Base-by-base conservation (phyloP, 2,888 invertebrate species). In the Galerucella calmariensis region DNA sequence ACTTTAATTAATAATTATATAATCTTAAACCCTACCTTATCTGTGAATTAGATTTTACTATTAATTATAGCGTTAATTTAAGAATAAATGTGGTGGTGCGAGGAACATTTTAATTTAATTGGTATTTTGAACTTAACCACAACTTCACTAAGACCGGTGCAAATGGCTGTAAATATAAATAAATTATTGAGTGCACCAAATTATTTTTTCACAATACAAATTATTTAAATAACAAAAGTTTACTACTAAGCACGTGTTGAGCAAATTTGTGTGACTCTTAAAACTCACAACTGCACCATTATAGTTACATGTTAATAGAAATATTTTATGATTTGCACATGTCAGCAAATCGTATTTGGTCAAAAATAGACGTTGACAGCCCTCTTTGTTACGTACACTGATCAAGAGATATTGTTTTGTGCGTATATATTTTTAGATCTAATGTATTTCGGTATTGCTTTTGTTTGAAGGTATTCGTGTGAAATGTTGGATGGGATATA, bases 251-350 rank as follows among this genome's bases (percentile, higher is more conserved):
- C 63, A 65, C 63, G 63, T 65, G 63, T 46, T 2, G 2, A 65
- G 44, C 11, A 46, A 65, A 65, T 67, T 58, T 11, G 67, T 58
- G 67, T 67, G 67, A 56, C 67, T 44, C 51, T 56, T 58, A 8
- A 56, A 56, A 58, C 56, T 27, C 58, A 58, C 58, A 53, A 56
- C 41, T 14, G 16, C 44, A 67, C 53, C 56, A 67, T 53, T 65
- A 56, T 58, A 41, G 53, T 58, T 24, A 67, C 53, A 67, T 67
- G 67, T 67, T 67, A 67, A 58, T 67, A 67, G 67, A 44, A 67
- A 67, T 56, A 56, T 44, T 56, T 67, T 56, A 67, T 56, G 53
- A 67, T 67, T 67, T 67, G 24, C 58, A 67, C 67, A 58, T 67
- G 67, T 67, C 56, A 14, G 44, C 58, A 41, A 41, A 56, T 56